These are phyloP conservation scores for Microcebus griseorufus DNA, from an alignment of 2,113 vertebrate genomes.

Conservation along the genomic window DNA sequence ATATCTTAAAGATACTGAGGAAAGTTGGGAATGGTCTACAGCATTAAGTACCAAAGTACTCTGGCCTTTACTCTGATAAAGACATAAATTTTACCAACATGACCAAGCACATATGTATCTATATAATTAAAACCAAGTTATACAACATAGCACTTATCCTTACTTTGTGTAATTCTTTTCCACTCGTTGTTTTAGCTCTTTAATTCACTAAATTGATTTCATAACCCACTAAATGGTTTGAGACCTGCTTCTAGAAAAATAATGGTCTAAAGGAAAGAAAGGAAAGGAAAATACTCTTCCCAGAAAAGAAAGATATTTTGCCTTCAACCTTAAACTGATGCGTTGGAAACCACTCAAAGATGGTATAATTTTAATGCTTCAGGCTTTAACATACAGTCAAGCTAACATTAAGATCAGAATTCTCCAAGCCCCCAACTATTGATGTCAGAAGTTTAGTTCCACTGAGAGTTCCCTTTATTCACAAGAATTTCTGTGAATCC, in stretches of 20 bases:
- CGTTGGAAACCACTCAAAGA: not conserved
- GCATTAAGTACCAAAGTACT: not conserved
- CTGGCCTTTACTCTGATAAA: not conserved
- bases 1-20: not conserved
- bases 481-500: not conserved
- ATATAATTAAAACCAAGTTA: not conserved
- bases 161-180: not conserved
- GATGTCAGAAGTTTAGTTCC: not conserved
- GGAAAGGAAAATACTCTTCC: not conserved
- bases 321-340: not conserved
- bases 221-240: not conserved
- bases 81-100: not conserved
- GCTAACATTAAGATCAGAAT: not conserved
- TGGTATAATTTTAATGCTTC: not conserved
- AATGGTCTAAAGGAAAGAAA: not conserved
- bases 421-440: not conserved
- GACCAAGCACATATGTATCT: not conserved
- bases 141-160: not conserved
- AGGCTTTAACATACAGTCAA: not conserved
- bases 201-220: conserved; percentile 20
- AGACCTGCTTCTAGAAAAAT: conserved; percentile 13
- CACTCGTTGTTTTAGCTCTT: not conserved
- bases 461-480: not conserved
- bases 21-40: not conserved
- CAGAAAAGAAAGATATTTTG: not conserved